Conservation (phyloP, 1,140 invertebrate genomes). For the Cydia splendana region DNA sequence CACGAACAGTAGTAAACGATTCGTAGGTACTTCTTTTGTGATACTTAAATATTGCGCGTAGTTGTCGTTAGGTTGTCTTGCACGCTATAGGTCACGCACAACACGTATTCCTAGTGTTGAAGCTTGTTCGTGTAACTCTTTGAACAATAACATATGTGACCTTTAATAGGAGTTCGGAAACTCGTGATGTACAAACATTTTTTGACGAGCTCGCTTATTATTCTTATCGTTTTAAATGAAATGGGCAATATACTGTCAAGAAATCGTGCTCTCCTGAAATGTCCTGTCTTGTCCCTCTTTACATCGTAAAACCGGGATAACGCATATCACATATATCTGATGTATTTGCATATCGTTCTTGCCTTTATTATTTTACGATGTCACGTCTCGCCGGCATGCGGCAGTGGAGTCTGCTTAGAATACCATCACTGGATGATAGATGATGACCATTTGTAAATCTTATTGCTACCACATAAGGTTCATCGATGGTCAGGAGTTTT, state of each 20-base stretch:
- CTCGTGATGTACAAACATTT: neutral
- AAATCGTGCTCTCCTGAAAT: neutral
- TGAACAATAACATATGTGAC: no score
- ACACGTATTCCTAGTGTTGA: no score
- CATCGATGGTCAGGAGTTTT: no score
- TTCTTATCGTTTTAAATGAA: neutral
- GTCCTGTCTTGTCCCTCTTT: neutral
- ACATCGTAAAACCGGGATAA: neutral
- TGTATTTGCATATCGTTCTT: constrained; percentile 7
- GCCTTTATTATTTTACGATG: constrained; percentile 14
- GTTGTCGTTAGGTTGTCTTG: no score
- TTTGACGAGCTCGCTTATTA: neutral
- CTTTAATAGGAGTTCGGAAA: no score
- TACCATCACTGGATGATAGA: neutral
- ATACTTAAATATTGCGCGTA: no score
- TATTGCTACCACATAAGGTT: no score
- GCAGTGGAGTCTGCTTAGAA: constrained; percentile 3
- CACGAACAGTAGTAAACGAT: no score
- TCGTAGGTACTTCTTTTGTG: no score
- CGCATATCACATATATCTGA: neutral
- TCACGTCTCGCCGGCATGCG: constrained; percentile 14
- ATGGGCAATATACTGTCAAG: neutral
- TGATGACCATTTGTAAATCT: no score
- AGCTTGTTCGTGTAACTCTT: no score
- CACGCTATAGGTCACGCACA: no score